Base-by-base conservation (phyloP, 2,888 invertebrate species). In the Napeogenes sylphis region DNA sequence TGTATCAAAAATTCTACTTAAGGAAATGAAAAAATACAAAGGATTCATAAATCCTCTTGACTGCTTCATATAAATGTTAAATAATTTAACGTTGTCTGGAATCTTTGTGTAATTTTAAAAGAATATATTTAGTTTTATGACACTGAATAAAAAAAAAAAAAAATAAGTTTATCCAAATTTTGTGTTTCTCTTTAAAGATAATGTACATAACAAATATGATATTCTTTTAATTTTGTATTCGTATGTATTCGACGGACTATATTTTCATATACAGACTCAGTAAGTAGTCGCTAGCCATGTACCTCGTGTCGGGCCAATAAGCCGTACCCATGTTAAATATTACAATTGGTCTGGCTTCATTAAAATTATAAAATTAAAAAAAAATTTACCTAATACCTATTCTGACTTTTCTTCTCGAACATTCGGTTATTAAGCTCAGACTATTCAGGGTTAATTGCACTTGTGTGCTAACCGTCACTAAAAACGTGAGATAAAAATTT, bases 1-100 rank as follows among this genome's bases (percentile, higher is more conserved):
- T 59, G 53, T 58, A 13, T 51, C 33, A 35, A 65, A 42, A 55
- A 62, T 59, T 42, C 54, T 59, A 65, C 58, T 62, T 58, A 63
- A 68, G 66, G 64, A 67, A 71, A 67, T 68, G 68, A 70, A 68
- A 70, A 69, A 67, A 67, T 65, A 71, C 64, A 67, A 69, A 64
- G 21, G 30, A 56, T 66, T 67, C 66, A 71, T 72, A 72, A 72
- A 72, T 72, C 67, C 67, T 62, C 59, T 61, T 63, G 56, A 65
- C 62, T 67, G 42, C 10, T 65, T 66, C 67, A 68, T 64, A 66
- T 61, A 68, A 70, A 70, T 62, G 68, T 64, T 59, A 68, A 63
- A 67, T 68, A 68, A 62, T 59, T 68, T 70, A 59, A 59, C 57
- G 59, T 63, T 21, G 21, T 21, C 60, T 65, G 58, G 62, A 21